Conservation (phyloP, 2,113 vertebrate species). For the Heloderma charlesbogerti region DNA sequence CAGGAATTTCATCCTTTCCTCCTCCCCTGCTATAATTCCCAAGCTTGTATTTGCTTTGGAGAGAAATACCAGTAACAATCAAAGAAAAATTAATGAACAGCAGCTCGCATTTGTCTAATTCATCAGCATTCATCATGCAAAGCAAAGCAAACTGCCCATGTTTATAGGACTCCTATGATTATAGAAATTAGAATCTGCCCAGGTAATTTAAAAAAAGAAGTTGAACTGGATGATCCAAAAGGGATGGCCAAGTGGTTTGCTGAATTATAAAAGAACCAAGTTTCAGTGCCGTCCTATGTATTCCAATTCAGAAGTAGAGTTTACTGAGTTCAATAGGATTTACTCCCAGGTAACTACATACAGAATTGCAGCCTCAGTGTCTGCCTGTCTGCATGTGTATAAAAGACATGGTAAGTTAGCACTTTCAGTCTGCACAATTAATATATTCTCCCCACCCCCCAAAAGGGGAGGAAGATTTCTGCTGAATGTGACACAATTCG, state of each 20-base stretch:
- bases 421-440: background rate
- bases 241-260: conserved; percentile 10
- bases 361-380: background rate
- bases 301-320: background rate
- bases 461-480: background rate
- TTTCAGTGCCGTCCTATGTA: conserved; percentile 12
- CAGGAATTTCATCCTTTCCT: background rate
- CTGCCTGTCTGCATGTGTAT: background rate
- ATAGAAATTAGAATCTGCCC: conserved; percentile 6
- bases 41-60: background rate
- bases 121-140: conserved; percentile 47
- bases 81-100: conserved; percentile 17
- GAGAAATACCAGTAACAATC: background rate
- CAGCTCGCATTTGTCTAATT: conserved; percentile 62
- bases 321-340: background rate
- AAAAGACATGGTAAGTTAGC: background rate
- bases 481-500: background rate
- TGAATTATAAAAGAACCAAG: conserved; percentile 4
- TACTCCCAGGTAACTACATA: background rate
- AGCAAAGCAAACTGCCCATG: background rate
- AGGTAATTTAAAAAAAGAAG: conserved; percentile 50
- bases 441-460: background rate
- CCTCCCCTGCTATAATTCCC: background rate
- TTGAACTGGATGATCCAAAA: conserved; percentile 53
- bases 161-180: background rate